These are phyloP conservation scores for Regulus satrapa DNA, from an alignment of 2,113 vertebrate genomes.

Conservation along the genomic window DNA sequence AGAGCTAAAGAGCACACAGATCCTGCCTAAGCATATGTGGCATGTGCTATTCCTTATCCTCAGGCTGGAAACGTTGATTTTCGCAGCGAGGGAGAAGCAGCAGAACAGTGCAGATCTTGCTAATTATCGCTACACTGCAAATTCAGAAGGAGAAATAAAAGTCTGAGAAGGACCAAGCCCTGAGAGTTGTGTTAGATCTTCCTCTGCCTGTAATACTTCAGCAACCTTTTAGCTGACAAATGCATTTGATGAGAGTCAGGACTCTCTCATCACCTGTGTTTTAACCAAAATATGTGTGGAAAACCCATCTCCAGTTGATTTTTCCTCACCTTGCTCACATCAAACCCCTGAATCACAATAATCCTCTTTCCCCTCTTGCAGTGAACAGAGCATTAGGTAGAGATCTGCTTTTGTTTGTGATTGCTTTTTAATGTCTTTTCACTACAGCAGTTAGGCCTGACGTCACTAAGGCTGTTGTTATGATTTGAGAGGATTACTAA, in stretches of 20 bases:
- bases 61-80: constrained; percentile 15
- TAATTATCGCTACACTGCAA: neutral
- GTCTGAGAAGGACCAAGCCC: neutral
- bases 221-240: neutral
- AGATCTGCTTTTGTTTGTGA: constrained; percentile 27
- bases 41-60: constrained; percentile 20
- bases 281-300: neutral
- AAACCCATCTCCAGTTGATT: neutral
- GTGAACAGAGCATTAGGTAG: neutral
- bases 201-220: neutral
- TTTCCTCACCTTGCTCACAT: neutral
- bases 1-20: neutral
- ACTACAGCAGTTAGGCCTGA: constrained; percentile 2
- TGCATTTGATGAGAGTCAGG: neutral
- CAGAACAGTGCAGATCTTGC: neutral
- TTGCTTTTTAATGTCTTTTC: constrained; percentile 51
- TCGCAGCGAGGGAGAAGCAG: neutral
- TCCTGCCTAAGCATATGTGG: neutral
- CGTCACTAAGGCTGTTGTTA: constrained; percentile 11
- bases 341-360: neutral
- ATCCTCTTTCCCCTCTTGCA: neutral
- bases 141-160: neutral
- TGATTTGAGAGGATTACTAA: constrained; percentile 39
- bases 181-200: accelerated
- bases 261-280: neutral